A percentile compares a stretch with the other conserved stretches of the same genome.
phyloP scores from a whole-genome alignment of 2,113 vertebrate species.

The Zosterops hypoxanthus region DNA sequence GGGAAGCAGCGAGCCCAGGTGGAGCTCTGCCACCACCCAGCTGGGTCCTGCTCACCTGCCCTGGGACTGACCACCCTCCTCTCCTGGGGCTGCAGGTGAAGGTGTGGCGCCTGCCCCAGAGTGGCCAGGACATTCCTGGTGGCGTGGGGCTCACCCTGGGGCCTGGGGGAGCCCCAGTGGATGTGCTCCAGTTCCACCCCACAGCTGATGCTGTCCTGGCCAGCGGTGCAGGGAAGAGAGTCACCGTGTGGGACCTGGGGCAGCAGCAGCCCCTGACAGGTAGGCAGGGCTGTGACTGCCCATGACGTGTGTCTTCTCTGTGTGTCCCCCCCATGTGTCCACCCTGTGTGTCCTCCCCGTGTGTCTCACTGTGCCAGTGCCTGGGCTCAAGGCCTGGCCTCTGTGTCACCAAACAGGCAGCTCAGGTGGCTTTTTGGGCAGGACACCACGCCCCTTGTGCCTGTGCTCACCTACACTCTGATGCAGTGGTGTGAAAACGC shows the following conservation, averaged over 20 bases:
- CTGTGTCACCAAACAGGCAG: fast-evolving
- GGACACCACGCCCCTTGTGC: fast-evolving
- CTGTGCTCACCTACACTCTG: fast-evolving
- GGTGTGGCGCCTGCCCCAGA: conserved; percentile 82
- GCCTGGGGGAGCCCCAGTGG: conserved; percentile 65
- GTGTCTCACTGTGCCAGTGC: fast-evolving
- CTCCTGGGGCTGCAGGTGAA: conserved; percentile 81
- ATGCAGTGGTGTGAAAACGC: fast-evolving
- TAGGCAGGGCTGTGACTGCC: conserved; percentile 1
- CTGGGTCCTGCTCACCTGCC: background rate
- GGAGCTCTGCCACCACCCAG: fast-evolving
- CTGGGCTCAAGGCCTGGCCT: background rate
- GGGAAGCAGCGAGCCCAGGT: background rate
- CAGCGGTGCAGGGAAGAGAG: conserved; percentile 51
- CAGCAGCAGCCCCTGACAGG: conserved; percentile 82
- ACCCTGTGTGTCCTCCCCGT: fast-evolving
- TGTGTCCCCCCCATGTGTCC: background rate
- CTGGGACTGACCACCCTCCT: background rate
- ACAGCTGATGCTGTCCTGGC: conserved; percentile 80
- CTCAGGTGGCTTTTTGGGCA: background rate
- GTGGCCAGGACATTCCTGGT: conserved; percentile 59
- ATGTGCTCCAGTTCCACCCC: conserved; percentile 87
- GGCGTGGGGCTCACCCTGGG: conserved; percentile 72
- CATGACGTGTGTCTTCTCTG: fast-evolving
- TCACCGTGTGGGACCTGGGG: conserved; percentile 84